Conservation (phyloP, 2,113 vertebrate genomes). For the Halichoerus grypus region DNA sequence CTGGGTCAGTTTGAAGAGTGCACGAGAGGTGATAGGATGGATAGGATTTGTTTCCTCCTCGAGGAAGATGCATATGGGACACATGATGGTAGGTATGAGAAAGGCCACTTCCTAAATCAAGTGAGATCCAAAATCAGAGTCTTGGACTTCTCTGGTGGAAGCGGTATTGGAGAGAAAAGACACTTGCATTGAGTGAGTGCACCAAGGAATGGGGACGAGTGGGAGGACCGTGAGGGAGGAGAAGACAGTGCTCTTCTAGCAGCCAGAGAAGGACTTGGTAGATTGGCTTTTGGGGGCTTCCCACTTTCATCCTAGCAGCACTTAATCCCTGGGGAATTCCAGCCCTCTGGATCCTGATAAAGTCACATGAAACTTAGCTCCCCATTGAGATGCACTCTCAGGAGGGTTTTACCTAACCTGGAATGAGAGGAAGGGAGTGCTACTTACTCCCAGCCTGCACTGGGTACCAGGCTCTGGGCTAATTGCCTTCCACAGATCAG, state of each 20-base stretch:
- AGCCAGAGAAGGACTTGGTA: neutral
- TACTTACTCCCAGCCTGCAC: neutral
- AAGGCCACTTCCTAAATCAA: constrained; percentile 23
- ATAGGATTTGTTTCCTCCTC: neutral
- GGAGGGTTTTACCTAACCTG: neutral
- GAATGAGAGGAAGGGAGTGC: neutral
- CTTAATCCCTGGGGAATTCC: constrained; percentile 11
- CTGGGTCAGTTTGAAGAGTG: neutral
- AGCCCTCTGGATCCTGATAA: neutral
- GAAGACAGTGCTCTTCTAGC: neutral
- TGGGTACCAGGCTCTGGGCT: neutral
- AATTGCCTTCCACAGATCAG: neutral
- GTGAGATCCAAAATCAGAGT: neutral
- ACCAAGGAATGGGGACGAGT: neutral
- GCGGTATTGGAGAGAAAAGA: neutral
- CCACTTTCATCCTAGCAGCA: neutral
- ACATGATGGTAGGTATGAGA: neutral
- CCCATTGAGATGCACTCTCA: neutral
- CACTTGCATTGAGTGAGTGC: neutral
- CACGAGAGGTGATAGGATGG: neutral
- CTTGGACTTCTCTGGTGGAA: neutral
- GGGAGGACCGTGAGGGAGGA: neutral
- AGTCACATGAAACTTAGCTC: neutral
- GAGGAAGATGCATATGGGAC: neutral
- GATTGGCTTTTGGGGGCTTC: neutral